phyloP scores from a whole-genome alignment of 2,113 vertebrate species.

The Tamias sibiricus region DNA sequence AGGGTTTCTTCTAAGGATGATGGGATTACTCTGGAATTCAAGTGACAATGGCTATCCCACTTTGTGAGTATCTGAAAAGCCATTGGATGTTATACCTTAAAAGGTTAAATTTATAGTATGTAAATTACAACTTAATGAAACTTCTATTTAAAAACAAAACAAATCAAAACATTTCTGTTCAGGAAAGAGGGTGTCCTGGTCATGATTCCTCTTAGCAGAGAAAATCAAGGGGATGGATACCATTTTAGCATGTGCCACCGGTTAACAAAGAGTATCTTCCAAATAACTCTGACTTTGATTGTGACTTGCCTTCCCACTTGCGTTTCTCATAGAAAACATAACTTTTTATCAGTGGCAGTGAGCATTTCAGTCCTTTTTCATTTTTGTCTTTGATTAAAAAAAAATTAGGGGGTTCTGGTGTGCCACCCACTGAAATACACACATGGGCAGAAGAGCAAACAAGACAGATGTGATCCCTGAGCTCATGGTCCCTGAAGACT shows the following conservation, averaged over 20 bases:
- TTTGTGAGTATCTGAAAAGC: background rate
- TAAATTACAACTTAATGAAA: slow-evolving; percentile 21
- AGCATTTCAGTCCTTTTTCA: background rate
- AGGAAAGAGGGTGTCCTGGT: background rate
- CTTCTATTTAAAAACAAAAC: background rate
- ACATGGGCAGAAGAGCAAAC: background rate
- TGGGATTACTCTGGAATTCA: background rate
- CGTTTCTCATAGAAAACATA: background rate
- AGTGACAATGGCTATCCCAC: background rate
- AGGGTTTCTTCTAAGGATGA: background rate
- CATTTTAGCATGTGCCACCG: background rate
- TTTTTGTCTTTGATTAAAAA: background rate
- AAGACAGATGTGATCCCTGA: background rate
- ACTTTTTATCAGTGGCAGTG: background rate
- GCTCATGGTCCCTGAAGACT: background rate
- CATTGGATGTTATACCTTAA: background rate
- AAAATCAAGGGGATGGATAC: background rate
- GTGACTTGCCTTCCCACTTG: background rate
- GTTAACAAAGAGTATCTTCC: background rate
- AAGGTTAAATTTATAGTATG: background rate
- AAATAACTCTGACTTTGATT: background rate
- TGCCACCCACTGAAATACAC: background rate
- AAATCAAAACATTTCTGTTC: background rate
- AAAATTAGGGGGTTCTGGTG: background rate
- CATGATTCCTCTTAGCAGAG: background rate